These are phyloP conservation scores for Synergus gifuensis DNA, from an alignment of 2,888 invertebrate species.

Conservation along the genomic window DNA sequence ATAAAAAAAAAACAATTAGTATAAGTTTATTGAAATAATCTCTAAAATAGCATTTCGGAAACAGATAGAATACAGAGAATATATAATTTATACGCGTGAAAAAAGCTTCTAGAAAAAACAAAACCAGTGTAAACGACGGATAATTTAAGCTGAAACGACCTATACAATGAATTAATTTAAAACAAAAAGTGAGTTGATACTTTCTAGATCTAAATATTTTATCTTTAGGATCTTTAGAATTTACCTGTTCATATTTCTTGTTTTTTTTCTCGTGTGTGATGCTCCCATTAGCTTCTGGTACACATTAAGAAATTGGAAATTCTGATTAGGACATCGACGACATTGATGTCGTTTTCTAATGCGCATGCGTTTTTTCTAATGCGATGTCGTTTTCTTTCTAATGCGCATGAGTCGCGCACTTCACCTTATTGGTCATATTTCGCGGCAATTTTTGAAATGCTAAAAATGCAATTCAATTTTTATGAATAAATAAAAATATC, in stretches of 20 bases:
- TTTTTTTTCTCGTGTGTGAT: conserved; percentile 64
- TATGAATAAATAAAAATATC: too few species aligned
- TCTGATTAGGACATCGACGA: too few species aligned
- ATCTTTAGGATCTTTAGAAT: neutral
- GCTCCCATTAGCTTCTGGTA: conserved; percentile 64
- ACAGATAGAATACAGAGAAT: neutral
- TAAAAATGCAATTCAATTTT: too few species aligned
- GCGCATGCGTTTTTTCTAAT: too few species aligned
- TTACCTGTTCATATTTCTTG: conserved; percentile 68
- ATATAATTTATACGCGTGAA: neutral
- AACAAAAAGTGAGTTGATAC: neutral
- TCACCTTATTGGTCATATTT: too few species aligned
- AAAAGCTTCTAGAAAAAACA: neutral
- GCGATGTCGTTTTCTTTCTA: too few species aligned
- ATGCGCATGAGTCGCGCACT: too few species aligned
- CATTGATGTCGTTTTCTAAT: too few species aligned
- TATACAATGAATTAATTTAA: neutral
- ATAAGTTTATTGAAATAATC: neutral
- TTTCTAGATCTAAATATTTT: neutral
- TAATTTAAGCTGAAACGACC: neutral
- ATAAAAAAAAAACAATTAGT: neutral
- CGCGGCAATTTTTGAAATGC: too few species aligned
- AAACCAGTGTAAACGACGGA: neutral
- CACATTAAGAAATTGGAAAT: too few species aligned
- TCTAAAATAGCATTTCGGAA: neutral